Evolutionary conservation across 2,113 vertebrate genomes (phyloP).

Genomic region (Apteryx mantelli): DNA sequence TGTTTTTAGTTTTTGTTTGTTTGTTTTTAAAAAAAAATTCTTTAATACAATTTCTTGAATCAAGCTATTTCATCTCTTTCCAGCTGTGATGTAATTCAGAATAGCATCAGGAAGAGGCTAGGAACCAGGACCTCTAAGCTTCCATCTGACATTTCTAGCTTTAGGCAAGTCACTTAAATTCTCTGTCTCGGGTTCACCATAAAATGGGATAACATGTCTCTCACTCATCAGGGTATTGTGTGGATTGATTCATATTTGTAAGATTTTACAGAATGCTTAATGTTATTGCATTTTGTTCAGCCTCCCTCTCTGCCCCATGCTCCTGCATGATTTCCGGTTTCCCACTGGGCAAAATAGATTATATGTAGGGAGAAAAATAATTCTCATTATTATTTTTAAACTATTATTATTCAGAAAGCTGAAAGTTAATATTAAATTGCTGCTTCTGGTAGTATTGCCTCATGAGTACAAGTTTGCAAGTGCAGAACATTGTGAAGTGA

Average conservation of each 20-base stretch:
- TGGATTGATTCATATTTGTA: neutral
- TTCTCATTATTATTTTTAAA: neutral
- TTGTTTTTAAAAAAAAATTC: no score
- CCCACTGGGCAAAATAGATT: neutral
- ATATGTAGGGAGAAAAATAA: neutral
- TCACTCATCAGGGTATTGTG: neutral
- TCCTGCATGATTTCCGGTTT: neutral
- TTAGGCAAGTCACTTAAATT: neutral
- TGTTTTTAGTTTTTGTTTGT: no score
- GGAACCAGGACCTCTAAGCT: neutral
- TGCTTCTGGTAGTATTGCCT: neutral
- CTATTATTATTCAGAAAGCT: neutral
- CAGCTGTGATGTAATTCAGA: neutral
- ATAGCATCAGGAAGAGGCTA: neutral
- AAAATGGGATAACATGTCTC: neutral
- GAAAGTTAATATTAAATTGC: neutral
- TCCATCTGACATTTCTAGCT: neutral
- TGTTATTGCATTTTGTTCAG: neutral
- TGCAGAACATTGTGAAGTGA: neutral
- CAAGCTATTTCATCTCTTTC: neutral
- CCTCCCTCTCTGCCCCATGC: accelerated
- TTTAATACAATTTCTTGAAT: neutral
- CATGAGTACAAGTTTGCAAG: neutral
- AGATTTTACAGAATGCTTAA: neutral
- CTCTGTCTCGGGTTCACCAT: neutral